Percentiles rank a stretch among this genome's conserved stretches.
These are phyloP conservation scores for Gallinago undulata DNA, from an alignment of 2,113 vertebrate species.

Conservation along the genomic window DNA sequence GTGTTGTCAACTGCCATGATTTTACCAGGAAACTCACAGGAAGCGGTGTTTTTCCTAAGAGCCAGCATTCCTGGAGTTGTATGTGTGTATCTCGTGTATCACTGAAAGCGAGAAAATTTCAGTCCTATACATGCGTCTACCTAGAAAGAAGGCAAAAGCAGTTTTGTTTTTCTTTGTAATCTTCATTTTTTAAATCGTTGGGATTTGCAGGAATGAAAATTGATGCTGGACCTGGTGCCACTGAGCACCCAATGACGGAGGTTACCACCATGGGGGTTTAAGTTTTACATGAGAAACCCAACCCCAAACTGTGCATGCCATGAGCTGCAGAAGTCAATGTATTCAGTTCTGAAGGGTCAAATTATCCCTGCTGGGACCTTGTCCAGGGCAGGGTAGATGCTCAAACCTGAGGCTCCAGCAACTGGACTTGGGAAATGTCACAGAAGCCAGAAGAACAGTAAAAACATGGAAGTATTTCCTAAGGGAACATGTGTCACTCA, in stretches of 20 bases:
- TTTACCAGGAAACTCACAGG: neutral
- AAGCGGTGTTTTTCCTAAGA: neutral
- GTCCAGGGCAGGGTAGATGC: neutral
- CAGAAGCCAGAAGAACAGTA: neutral
- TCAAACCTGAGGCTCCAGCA: neutral
- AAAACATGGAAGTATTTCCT: neutral
- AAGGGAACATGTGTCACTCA: neutral
- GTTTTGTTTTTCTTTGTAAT: neutral
- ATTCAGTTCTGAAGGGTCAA: neutral
- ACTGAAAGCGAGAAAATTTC: neutral
- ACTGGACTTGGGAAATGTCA: neutral
- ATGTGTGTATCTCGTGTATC: neutral
- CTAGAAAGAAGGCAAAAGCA: neutral
- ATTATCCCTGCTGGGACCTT: neutral
- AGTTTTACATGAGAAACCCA: neutral
- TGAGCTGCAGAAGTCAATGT: neutral
- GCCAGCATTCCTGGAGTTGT: neutral
- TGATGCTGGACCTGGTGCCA: neutral
- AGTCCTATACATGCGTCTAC: neutral
- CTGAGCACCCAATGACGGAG: neutral
- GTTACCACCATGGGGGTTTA: neutral
- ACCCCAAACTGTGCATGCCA: neutral
- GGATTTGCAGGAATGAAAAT: neutral
- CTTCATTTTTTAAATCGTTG: neutral
- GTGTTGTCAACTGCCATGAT: neutral